phyloP scores from a whole-genome alignment of 2,113 vertebrate species.

The Bubalus kerabau region DNA sequence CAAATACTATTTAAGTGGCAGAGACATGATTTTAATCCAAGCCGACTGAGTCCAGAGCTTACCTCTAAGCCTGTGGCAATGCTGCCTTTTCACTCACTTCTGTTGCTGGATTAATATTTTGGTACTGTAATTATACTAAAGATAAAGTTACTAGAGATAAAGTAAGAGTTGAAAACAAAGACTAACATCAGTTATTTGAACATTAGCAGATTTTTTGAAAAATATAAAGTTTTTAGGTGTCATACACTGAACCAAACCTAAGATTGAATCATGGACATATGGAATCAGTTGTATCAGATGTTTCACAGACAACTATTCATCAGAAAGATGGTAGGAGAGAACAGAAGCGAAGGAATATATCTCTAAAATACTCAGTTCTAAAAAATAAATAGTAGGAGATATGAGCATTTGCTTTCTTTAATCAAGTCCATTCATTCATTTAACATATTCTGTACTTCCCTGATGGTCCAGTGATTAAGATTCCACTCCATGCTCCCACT shows the following conservation, averaged over 20 bases:
- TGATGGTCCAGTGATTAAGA: not conserved
- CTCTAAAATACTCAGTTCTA: not conserved
- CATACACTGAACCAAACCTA: not conserved
- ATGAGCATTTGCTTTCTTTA: not conserved
- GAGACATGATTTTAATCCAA: not conserved
- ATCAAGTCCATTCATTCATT: conserved; percentile 22
- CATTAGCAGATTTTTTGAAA: not conserved
- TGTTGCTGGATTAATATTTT: not conserved
- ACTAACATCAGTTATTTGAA: not conserved
- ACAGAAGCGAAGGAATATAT: not conserved
- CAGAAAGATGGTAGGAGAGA: not conserved
- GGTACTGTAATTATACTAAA: not conserved
- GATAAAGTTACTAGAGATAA: not conserved
- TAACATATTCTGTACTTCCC: not conserved
- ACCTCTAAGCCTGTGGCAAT: not conserved
- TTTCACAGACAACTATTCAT: not conserved
- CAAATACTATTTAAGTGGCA: not conserved
- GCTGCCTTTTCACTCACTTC: not conserved
- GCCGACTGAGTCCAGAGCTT: not conserved
- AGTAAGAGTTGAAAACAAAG: not conserved
- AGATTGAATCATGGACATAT: not conserved
- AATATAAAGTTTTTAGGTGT: not conserved
- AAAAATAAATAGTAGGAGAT: not conserved
- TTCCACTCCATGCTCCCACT: not conserved
- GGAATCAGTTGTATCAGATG: not conserved